Base-by-base conservation (phyloP, 2,113 vertebrate genomes). In the Osmerus mordax region DNA sequence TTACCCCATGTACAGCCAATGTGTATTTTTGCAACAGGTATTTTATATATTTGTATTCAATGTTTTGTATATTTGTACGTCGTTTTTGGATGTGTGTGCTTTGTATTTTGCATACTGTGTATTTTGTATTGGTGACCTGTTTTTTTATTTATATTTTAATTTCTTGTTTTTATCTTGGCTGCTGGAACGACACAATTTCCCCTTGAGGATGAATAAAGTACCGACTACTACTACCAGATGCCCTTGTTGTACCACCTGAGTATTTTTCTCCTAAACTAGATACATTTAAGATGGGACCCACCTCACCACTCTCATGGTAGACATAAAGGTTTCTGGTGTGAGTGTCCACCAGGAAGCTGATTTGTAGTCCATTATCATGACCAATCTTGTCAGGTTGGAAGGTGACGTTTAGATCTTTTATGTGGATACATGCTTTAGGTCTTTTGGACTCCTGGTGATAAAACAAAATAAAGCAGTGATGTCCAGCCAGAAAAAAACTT, bases 381-480 rank as follows among this genome's bases (percentile, higher is more conserved):
- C 89, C 79, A 11, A 96, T 96, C 86, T 97, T 98, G 75, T 94
- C 91, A 1, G 93, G 92, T 79, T 98, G 95, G 84, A 98, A 97
- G 21, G 91, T 94, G 66, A 92, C 95, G 32, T 98, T 98, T 80
- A 98, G 83, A 71, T 92, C 91, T 79, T 92, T 92, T 76, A 98
- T 74, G 72, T 85, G 78, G 83, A 98, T 95, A 60, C 92, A 14
- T 59, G 93, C 94, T 89, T 96, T 97, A 23, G 96, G 95, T 19
- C 79, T 87, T 92, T 91, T 94, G 71, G 88, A 86, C 85, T 94
- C 92, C 91, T 92, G 72, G 13, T 72, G 82, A 86, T 18, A 18
- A 81, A 80, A 88, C 71, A 59, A 3, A 19, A 66, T 21, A 54
- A 63, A 21, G 41, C 9, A 32, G 11, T n/a, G 32, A 36, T 36